A percentile compares a stretch with the other conserved stretches of the same genome.
Evolutionary conservation across 2,113 vertebrate genomes (phyloP).

Genomic region (Pelobates fuscus): DNA sequence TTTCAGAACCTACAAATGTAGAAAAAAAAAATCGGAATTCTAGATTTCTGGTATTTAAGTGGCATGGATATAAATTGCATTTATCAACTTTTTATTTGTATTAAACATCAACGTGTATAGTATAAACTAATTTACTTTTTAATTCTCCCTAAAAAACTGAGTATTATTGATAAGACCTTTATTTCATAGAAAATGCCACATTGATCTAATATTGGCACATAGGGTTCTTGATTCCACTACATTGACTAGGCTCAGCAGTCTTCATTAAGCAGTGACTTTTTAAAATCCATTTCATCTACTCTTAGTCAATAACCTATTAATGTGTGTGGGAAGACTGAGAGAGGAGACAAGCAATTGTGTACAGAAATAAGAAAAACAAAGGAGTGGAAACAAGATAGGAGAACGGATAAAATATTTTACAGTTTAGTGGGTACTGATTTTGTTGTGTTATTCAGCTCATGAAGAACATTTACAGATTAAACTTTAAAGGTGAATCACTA

Average conservation of each 20-base stretch:
- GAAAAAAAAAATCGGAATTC: too few species aligned
- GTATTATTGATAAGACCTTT: constrained; percentile 65
- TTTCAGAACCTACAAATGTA: too few species aligned
- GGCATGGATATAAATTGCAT: too few species aligned
- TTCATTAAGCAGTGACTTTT: constrained; percentile 64
- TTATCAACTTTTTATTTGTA: neutral
- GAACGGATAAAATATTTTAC: neutral
- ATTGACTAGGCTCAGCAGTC: constrained; percentile 59
- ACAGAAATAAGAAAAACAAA: constrained; percentile 30
- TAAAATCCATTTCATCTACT: constrained; percentile 65
- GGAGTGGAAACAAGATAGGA: neutral
- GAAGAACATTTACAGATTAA: constrained; percentile 12
- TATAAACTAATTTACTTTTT: constrained; percentile 41
- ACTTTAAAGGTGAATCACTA: constrained; percentile 11
- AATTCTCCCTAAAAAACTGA: constrained; percentile 63
- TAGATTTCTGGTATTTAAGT: too few species aligned
- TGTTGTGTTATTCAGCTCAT: constrained; percentile 2
- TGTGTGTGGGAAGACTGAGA: constrained; percentile 40
- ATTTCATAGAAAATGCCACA: constrained; percentile 64
- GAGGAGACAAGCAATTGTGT: constrained; percentile 53
- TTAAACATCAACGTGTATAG: neutral
- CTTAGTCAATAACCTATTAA: constrained; percentile 74
- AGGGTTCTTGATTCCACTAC: constrained; percentile 24
- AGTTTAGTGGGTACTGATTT: neutral
- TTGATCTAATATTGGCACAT: constrained; percentile 60